phyloP scores from a whole-genome alignment of 2,797 vertebrate genomes.

The Silurus lanzhouensis region DNA sequence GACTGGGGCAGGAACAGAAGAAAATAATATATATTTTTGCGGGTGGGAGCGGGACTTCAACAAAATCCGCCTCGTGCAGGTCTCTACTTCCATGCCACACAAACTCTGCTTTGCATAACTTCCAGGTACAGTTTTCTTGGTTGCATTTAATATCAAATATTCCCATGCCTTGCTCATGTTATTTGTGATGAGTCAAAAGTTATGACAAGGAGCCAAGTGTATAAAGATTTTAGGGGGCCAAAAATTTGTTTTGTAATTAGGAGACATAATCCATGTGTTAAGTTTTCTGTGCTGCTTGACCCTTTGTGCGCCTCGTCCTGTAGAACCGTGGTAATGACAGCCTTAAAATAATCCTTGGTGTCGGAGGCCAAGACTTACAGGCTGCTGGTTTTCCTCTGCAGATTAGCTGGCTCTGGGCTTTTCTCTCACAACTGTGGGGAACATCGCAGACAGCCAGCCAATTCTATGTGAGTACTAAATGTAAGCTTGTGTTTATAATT shows the following conservation, averaged over 20 bases:
- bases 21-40: too few species aligned
- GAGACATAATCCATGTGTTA: background rate
- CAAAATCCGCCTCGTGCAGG: too few species aligned
- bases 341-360: conserved; percentile 3
- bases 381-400: conserved; percentile 27
- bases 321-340: conserved; percentile 1
- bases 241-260: background rate
- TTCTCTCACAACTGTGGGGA: conserved; percentile 30
- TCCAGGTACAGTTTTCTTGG: too few species aligned
- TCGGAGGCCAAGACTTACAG: conserved; percentile 26
- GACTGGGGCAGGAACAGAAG: too few species aligned
- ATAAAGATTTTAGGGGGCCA: background rate
- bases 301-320: background rate
- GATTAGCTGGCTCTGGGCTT: conserved; percentile 33
- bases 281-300: background rate
- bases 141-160: too few species aligned
- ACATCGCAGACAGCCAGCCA: conserved; percentile 27
- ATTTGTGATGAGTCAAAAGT: too few species aligned
- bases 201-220: background rate
- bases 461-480: conserved; percentile 26
- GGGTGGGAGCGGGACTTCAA: too few species aligned
- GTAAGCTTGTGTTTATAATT: conserved; percentile 6
- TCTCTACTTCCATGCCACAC: too few species aligned
- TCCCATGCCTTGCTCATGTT: too few species aligned
- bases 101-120: too few species aligned